These are phyloP conservation scores for Dynastes maya DNA, from an alignment of 2,888 invertebrate species.

Conservation along the genomic window DNA sequence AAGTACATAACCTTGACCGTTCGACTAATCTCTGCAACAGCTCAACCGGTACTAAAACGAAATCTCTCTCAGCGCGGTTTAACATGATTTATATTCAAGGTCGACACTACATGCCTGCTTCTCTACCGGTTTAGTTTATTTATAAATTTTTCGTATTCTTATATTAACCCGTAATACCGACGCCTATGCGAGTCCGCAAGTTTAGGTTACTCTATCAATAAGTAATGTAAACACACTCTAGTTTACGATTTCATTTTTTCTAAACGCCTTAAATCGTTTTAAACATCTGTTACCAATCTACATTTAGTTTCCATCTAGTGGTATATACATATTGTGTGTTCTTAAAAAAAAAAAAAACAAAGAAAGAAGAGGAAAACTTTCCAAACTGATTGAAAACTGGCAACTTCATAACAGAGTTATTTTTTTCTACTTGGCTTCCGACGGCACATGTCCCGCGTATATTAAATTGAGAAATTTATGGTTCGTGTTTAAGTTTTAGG, in stretches of 20 bases:
- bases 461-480: conserved; percentile 31
- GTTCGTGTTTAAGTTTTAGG: background rate
- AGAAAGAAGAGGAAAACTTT: conserved; percentile 24
- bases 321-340: conserved; percentile 5
- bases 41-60: too few relatives aligned
- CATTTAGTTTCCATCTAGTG: conserved; percentile 9
- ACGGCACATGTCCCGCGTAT: conserved; percentile 14
- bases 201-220: too few relatives aligned
- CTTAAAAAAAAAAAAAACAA: background rate
- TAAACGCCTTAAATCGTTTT: conserved; percentile 25
- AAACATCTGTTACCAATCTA: conserved; percentile 32
- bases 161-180: too few relatives aligned
- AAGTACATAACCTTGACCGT: too few relatives aligned
- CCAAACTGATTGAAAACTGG: conserved; percentile 21
- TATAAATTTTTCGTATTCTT: too few relatives aligned
- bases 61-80: too few relatives aligned
- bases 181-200: too few relatives aligned
- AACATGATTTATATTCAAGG: too few relatives aligned
- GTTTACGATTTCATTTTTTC: conserved; percentile 15
- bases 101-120: too few relatives aligned
- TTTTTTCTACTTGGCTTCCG: conserved; percentile 21
- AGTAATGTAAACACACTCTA: background rate
- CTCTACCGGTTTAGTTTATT: too few relatives aligned
- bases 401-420: conserved; percentile 13
- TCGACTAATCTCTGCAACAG: too few relatives aligned